Conservation (phyloP, 2,113 vertebrate genomes). For the Dromas ardeola region DNA sequence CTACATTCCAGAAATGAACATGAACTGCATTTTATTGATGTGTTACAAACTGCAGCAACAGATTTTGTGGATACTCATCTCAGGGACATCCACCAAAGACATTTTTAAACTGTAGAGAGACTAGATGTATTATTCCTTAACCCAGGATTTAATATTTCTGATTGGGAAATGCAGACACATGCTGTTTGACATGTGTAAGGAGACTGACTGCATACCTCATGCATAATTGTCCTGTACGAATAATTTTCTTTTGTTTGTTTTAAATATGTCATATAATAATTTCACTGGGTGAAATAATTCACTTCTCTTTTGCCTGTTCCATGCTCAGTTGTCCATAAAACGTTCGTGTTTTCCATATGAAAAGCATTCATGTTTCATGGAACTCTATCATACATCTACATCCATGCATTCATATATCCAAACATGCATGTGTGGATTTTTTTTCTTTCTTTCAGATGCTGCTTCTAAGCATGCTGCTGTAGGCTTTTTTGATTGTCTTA, state of each 20-base stretch:
- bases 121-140: neutral
- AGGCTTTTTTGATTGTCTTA: slow-evolving; percentile 96
- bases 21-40: neutral
- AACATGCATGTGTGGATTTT: accelerated
- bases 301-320: neutral
- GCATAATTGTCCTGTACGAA: neutral
- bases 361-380: neutral
- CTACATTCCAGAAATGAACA: neutral
- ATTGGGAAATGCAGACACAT: neutral
- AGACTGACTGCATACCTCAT: neutral
- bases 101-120: neutral
- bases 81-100: neutral
- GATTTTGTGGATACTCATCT: neutral
- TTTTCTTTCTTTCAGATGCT: slow-evolving; percentile 77
- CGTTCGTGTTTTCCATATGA: neutral
- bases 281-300: neutral
- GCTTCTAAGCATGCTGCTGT: slow-evolving; percentile 93
- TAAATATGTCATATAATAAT: neutral
- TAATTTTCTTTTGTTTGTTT: neutral
- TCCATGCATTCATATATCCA: neutral
- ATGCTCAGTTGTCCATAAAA: neutral
- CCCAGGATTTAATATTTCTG: neutral
- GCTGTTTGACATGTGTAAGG: neutral
- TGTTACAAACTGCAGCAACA: neutral
- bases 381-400: neutral